Evolutionary conservation across 2,113 vertebrate species (phyloP), one percentile per base, ranked within the genome.

Genomic region (Lota lota): DNA sequence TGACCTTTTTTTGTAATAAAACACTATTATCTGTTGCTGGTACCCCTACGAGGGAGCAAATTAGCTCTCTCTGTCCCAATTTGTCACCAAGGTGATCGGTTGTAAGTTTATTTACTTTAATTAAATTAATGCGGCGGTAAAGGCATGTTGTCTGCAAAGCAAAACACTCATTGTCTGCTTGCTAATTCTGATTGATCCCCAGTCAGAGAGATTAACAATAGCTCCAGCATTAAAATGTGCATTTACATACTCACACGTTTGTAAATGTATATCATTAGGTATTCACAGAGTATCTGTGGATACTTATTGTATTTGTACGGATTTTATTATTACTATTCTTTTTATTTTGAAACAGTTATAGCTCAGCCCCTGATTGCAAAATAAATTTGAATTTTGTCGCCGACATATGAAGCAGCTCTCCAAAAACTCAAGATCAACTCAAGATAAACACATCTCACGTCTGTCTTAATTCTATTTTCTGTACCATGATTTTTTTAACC

Each of bases 21-120:
- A 85, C 89, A 91, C 90, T 92, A 96, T 94, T 96, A 94, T 96
- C 92, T 94, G 93, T 92, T 93, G 87, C 84, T 91, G 92, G 91
- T 94, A 92, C 84, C 84, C 79, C 89, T 83, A 87, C 93, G 90
- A 94, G 92, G 91, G 86, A 85, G 79, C 91, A 94, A 94, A 95
- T 95, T 91, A 92, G 92, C 91, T 93, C 79, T 87, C 86, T 94
- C 89, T 89, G 89, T 94, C 92, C 83, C 70, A 89, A 90, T 93
- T 91, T 88, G 92, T 90, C 88, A 91, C 84, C 76, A 74, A 80
- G 83, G 90, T 90, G 91, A 95, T 95, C 94, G 90, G 88, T 95
- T 93, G 87, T 95, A 95, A 95, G 92, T 95, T 95, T 94, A 95
- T 95, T 93, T 94, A 83, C 90, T 90, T 83, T 92, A 95, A 94